A percentile compares a stretch with the other conserved stretches of the same genome.
Evolutionary conservation across 2,888 invertebrate genomes (phyloP).

Genomic region (Clunio marinus): DNA sequence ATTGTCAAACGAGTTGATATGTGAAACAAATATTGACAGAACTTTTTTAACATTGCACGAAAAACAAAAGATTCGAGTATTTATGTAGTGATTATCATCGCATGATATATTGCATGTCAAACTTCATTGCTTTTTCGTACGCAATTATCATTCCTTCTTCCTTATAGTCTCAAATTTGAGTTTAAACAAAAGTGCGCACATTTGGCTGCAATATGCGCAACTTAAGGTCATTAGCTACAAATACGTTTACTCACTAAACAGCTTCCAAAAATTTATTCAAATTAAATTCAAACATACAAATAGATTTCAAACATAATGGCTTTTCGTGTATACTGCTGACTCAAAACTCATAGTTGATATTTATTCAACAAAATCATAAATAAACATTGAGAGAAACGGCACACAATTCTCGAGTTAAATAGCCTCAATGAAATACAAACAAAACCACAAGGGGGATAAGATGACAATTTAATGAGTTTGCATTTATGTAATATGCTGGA

Average conservation of each 20-base stretch:
- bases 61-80: constrained; percentile 1
- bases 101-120: constrained; percentile 5
- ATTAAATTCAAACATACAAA: constrained; percentile 7
- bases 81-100: background rate
- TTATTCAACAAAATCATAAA: constrained; percentile 1
- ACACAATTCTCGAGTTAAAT: background rate
- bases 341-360: background rate
- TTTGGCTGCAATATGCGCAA: background rate
- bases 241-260: constrained; percentile 3
- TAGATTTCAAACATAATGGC: constrained; percentile 4
- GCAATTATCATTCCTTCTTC: background rate
- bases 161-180: background rate
- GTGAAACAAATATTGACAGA: too few species aligned
- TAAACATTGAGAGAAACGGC: too few species aligned
- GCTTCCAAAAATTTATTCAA: background rate
- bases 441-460: constrained; percentile 10
- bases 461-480: constrained; percentile 7
- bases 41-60: background rate
- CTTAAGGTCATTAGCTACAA: background rate
- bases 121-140: background rate
- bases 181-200: background rate
- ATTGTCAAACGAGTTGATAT: background rate
- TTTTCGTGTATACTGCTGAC: background rate
- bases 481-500: background rate
- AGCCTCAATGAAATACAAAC: constrained; percentile 7